These are phyloP conservation scores for Ecdyonurus torrentis DNA, from an alignment of 2,888 invertebrate species.

Conservation along the genomic window DNA sequence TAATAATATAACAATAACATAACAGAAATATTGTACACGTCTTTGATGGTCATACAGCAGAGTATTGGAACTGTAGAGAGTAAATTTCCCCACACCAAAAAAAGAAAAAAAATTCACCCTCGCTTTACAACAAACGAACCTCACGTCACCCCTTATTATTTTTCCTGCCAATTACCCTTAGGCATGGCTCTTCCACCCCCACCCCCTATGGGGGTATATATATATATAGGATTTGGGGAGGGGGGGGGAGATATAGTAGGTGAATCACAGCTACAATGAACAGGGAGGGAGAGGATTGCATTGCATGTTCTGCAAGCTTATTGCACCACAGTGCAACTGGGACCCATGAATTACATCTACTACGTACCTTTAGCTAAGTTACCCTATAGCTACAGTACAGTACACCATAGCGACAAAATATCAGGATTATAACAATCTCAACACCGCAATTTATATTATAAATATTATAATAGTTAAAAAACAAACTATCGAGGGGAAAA, in stretches of 20 bases:
- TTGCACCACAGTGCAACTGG: neutral
- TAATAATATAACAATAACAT: neutral
- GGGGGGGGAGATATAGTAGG: neutral
- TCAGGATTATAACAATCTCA: neutral
- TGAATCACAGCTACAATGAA: conserved; percentile 1
- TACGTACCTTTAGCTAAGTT: neutral
- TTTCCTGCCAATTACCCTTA: conserved; percentile 4
- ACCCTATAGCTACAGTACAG: too few species aligned
- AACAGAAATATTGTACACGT: neutral
- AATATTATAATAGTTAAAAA: too few species aligned
- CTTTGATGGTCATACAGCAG: neutral
- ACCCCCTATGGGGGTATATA: too few species aligned
- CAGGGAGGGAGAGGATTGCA: neutral
- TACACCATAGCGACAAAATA: neutral
- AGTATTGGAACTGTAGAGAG: neutral
- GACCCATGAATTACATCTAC: neutral
- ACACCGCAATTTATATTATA: neutral
- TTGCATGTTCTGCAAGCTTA: too few species aligned
- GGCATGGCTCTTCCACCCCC: too few species aligned
- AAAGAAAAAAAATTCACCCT: too few species aligned
- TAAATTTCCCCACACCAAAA: neutral
- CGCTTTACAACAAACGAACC: too few species aligned
- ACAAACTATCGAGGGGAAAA: too few species aligned
- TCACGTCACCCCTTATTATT: conserved; percentile 2
- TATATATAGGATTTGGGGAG: neutral